Percentiles rank a stretch among this genome's conserved stretches.
Evolutionary conservation across 2,797 vertebrate species (phyloP).

Genomic region (Sebastes cheni): DNA sequence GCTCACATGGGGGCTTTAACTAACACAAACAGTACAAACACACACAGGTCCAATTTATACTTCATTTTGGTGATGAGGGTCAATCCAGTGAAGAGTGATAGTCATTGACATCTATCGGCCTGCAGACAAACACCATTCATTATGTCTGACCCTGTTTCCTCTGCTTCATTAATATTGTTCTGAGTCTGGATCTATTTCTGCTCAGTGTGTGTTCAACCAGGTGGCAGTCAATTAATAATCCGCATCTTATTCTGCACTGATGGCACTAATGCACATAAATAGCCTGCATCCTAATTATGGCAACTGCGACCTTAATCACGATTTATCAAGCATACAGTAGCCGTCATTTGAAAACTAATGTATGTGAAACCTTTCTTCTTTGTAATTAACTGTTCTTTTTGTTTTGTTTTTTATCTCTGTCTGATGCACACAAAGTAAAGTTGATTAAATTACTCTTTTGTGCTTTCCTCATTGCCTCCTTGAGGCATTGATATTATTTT

Average conservation of each 20-base stretch:
- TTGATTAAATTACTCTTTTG: background rate
- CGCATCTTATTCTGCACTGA: background rate
- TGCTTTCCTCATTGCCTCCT: background rate
- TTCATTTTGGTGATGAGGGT: background rate
- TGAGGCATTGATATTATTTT: background rate
- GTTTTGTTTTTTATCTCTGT: background rate
- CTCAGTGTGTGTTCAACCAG: background rate
- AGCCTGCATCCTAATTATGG: background rate
- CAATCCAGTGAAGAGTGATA: background rate
- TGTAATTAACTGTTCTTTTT: background rate
- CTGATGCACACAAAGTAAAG: background rate
- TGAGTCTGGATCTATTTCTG: constrained; percentile 1
- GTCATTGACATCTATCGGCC: background rate
- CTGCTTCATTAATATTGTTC: constrained; percentile 6
- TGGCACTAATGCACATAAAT: background rate
- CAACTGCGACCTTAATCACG: background rate
- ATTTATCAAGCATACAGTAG: background rate
- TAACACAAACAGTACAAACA: background rate
- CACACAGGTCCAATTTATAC: background rate
- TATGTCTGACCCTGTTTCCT: constrained; percentile 11
- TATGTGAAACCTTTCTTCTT: background rate
- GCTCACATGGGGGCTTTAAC: background rate
- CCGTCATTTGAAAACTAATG: background rate
- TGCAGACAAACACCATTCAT: background rate
- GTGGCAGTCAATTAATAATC: background rate